Evolutionary conservation across 2,888 invertebrate species (phyloP).

Genomic region (Keiferia lycopersicella): DNA sequence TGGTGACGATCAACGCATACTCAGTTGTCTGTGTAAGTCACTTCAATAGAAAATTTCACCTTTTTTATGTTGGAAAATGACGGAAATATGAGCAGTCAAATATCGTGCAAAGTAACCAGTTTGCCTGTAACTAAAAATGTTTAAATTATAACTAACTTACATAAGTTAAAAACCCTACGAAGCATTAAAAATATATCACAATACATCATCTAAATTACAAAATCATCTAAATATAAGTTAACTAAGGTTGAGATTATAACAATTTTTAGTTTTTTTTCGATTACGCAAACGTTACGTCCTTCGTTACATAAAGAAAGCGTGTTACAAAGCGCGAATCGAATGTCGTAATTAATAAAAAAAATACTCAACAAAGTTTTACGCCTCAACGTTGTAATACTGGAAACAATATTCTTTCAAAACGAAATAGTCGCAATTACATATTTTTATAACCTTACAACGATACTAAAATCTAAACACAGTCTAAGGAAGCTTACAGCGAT

Average conservation of each 20-base stretch:
- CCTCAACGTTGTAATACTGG: conserved; percentile 70
- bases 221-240: conserved; percentile 30
- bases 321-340: conserved; percentile 35
- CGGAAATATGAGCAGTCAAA: background rate
- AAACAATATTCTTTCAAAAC: conserved; percentile 35
- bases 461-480: conserved; percentile 57
- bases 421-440: conserved; percentile 17
- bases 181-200: conserved; percentile 45
- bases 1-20: too few relatives aligned
- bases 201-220: conserved; percentile 34
- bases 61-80: too few relatives aligned
- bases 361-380: conserved; percentile 41
- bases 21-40: too few relatives aligned
- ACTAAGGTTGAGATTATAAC: conserved; percentile 40
- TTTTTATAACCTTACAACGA: conserved; percentile 34
- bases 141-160: conserved; percentile 9
- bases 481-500: conserved; percentile 56
- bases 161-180: conserved; percentile 34
- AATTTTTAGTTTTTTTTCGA: conserved; percentile 26
- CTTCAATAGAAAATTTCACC: too few relatives aligned
- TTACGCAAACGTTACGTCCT: conserved; percentile 33
- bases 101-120: background rate
- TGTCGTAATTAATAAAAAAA: conserved; percentile 32
- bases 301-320: conserved; percentile 31
- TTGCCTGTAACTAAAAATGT: background rate